Base-by-base conservation (phyloP, 2,888 invertebrate species). In the Spisula subtruncata region DNA sequence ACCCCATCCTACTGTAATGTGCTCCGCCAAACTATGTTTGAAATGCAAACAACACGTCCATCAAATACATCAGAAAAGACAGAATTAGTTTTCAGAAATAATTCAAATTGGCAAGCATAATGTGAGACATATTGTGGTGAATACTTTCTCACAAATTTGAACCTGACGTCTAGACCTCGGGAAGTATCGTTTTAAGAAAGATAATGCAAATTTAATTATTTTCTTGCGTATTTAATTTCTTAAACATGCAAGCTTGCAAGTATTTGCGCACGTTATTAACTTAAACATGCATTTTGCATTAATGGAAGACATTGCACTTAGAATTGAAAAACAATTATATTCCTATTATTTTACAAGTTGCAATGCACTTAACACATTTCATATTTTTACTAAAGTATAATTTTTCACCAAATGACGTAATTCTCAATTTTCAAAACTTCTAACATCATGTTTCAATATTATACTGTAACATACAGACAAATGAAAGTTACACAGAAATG, bases 171-270 rank as follows among this genome's bases (percentile, higher is more conserved):
- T 66, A 66, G 60, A 66, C 60, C 2, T 25, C 10, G 10, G n/a
- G 60, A 66, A 25, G 20, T 20, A 25, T 66, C 25, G 60, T 66
- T 66, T 66, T 25, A 66, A 66, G 25, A n/a, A n/a, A n/a, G 60
- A 66, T 66, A 66, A 66, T 66, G 60, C 10, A 66, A 66, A 6
- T 66, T 66, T 66, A 66, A 66, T 66, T 66, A 66, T 66, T 25
- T 66, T 66, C 60, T 66, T 66, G 60, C 60, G 10, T 66, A n/a
- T 66, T 25, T 66, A 66, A 66, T 66, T 66, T 66, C 60, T 66
- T 10, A 66, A 66, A 66, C 60, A 66, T 66, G 60, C 60, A 66
- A 66, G 60, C 60, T 66, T 66, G 60, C 60, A 66, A 66, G n/a
- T 66, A 66, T 25, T 4, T 25, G 10, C 25, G n/a, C 60, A 51